A percentile compares a stretch with the other conserved stretches of the same genome.
phyloP scores from a whole-genome alignment of 2,113 vertebrate genomes.

The Nibea albiflora region DNA sequence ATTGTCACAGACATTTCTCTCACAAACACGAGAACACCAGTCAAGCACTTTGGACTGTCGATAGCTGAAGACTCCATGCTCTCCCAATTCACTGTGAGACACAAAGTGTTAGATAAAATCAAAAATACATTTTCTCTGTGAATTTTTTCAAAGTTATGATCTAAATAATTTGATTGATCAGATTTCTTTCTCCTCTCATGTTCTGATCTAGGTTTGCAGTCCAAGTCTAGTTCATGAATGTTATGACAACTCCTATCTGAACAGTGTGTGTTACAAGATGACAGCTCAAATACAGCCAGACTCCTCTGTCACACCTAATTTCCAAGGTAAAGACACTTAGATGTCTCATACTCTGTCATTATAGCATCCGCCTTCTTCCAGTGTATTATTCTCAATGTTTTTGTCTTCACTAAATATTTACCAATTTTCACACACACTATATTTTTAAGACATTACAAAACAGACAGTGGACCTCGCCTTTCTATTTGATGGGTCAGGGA shows the following conservation, averaged over 20 bases:
- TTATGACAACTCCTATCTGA: conserved; percentile 84
- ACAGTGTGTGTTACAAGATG: conserved; percentile 84
- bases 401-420: not conserved
- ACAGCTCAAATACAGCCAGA: conserved; percentile 26
- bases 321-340: conserved; percentile 79
- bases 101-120: not conserved
- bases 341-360: too few species aligned
- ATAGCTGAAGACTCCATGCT: conserved; percentile 31
- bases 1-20: conserved; percentile 8
- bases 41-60: conserved; percentile 69
- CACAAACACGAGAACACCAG: not conserved
- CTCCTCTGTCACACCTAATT: conserved; percentile 68
- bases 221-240: conserved; percentile 82
- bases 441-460: conserved; percentile 82
- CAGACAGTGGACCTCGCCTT: conserved; percentile 86
- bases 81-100: conserved; percentile 67
- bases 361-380: too few species aligned
- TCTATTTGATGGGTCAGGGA: conserved; percentile 87
- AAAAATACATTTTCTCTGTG: not conserved
- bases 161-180: not conserved
- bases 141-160: not conserved
- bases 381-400: not conserved
- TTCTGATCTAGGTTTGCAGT: conserved; percentile 83
- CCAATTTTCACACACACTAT: not conserved
- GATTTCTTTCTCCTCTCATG: not conserved